Base-by-base conservation (phyloP, 2,113 vertebrate genomes). In the Lethenteron reissneri region DNA sequence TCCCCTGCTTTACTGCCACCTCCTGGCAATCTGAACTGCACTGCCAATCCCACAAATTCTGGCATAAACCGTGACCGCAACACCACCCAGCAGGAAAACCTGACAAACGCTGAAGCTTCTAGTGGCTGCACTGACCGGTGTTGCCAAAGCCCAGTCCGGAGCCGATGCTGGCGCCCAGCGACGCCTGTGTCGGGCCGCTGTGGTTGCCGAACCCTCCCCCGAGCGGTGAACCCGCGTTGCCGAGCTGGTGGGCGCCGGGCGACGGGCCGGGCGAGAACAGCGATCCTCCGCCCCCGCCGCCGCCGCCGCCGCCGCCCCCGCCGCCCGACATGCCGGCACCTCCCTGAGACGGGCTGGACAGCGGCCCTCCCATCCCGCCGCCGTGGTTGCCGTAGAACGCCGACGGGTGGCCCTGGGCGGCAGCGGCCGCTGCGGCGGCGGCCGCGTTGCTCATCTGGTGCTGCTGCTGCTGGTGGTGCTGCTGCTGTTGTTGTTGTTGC, bases 401-500 rank as follows among this genome's bases (percentile, higher is more conserved):
- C 41, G 41, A 41, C 41, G 41, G 41, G 41, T 41, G 41, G 41
- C 41, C 41, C 41, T 41, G 41, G 41, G 41, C 41, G 41, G 41
- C 41, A 6, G 41, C 41, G 41, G 41, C 41, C n/a, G 64, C 64
- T 68, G 64, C 64, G 11, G n/a, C 64, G 64, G 25, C 64, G 64
- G 64, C 64, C 25, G 64, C 64, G 25, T 11, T 25, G 11, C 25
- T 17, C n/a, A 68, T 17, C n/a, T 25, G n/a, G 8, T 10, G 64
- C 25, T 25, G n/a, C 25, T 89, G 92, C 58, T 87, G 86, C 69
- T 94, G 81, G 75, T 85, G 90, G 73, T 82, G 85, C 80, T 82
- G 86, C 69, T 84, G 90, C 64, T 82, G 85, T 58, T 83, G 86
- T 70, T 85, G 88, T 75, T 87, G 89, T 13, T 88, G 90, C 74